Evolutionary conservation across 2,888 invertebrate genomes (phyloP), one percentile per base, ranked within the genome.

Genomic region (Argyra leucocephala): DNA sequence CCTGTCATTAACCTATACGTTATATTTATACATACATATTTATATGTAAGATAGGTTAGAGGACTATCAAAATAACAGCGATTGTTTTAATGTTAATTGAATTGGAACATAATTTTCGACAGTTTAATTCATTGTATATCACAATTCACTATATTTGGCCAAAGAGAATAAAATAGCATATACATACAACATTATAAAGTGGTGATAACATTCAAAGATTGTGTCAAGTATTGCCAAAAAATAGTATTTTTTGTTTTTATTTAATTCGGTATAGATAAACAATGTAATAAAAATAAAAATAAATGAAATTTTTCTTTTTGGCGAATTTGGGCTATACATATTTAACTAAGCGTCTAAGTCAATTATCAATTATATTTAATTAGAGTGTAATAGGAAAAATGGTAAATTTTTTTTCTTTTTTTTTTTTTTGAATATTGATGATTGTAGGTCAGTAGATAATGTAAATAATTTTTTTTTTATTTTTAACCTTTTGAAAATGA

Each of bases 361-460:
- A 1, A 48, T 48, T 48, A 48, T 48, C 48, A 48, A 48, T 48
- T 48, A 48, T 18, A 48, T 15, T 48, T 48, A 48, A 48, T 48
- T 48, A 48, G 48, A 48, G 48, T 48, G 48, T 48, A n/a, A n/a
- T 48, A 18, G 48, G 48, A 48, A 31, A 48, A 48, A 48, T 48
- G 31, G 31, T 2, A 18, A 31, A 31, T 15, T 37, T 37, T 37
- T 37, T 37, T 37, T 37, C 7, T 48, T 48, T 48, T 48, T 18
- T 15, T 48, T 37, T 37, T 18, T 18, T n/a, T 48, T 18, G 5
- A 48, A 48, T 48, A 48, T 18, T 48, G 15, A 15, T 48, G 15
- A 48, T 48, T 48, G 48, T 48, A 48, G 48, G 48, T 48, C 48
- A 48, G 48, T 48, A 48, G 48, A 48, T 48, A 48, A 48, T 18